Percentiles rank a stretch among this genome's conserved stretches.
Conservation (phyloP, 1,140 invertebrate species). For the Drosophila pallidifrons region DNA sequence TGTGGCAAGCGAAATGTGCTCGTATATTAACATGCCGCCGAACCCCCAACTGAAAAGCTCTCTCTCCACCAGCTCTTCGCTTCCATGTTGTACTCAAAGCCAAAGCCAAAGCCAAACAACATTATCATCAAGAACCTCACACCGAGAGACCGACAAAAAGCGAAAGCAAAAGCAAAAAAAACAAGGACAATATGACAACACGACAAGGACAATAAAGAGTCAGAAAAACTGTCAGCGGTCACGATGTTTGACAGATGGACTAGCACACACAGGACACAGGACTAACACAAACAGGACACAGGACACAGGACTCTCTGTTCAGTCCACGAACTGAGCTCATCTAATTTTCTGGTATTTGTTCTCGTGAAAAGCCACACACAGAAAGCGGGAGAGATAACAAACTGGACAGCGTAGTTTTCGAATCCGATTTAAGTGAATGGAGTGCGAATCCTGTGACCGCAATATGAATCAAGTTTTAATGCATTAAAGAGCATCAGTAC, state of each 20-base stretch:
- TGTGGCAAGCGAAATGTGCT: conserved; percentile 64
- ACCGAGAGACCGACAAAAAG: conserved; percentile 29
- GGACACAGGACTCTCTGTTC: neutral
- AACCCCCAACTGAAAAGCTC: neutral
- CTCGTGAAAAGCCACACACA: conserved; percentile 2
- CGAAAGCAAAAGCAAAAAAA: conserved; percentile 1
- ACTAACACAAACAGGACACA: too few species aligned
- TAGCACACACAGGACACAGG: neutral
- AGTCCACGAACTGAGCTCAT: conserved; percentile 56
- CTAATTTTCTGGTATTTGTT: conserved; percentile 75
- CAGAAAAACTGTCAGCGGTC: conserved; percentile 70
- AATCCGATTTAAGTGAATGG: conserved; percentile 42
- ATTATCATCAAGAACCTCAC: conserved; percentile 21
- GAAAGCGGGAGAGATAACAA: neutral
- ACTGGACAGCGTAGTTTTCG: conserved; percentile 22
- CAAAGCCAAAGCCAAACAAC: conserved; percentile 16
- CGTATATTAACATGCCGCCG: conserved; percentile 61
- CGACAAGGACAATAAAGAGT: conserved; percentile 63
- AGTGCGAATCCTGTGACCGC: conserved; percentile 37
- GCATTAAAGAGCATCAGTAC: conserved; percentile 40
- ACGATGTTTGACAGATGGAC: conserved; percentile 78
- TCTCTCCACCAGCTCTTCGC: neutral
- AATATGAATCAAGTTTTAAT: conserved; percentile 73
- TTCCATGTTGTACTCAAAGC: too few species aligned
- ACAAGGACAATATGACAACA: conserved; percentile 21